Base-by-base conservation (phyloP, 2,888 invertebrate species). In the Philhelius pedissequus region DNA sequence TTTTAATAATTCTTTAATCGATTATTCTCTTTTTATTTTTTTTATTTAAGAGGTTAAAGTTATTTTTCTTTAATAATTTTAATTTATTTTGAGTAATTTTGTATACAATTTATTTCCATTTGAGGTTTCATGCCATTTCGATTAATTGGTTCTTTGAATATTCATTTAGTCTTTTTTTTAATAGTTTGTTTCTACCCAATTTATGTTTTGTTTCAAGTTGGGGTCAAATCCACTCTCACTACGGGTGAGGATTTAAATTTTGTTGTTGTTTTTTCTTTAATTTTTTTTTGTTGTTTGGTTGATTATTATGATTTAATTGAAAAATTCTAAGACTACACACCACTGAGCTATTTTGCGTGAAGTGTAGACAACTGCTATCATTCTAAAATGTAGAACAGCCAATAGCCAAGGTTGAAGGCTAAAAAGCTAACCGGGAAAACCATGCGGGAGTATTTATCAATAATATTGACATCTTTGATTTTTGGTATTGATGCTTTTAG, bases 381-480 rank as follows among this genome's bases (percentile, higher is more conserved):
- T 92, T 95, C 95, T 87, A 96, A 93, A 88, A 96, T 94, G 91
- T 98, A 98, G 92, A 98, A 98, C 88, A 96, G 94, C 98, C 98
- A 99, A 92, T 99, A 99, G 88, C 97, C 95, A 45, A 96, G 95
- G 91, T 99, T 99, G 93, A 99, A 99, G 87, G 98, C 93, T 89
- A 98, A 94, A 92, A 99, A 99, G 88, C 98, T 96, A 86, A 99
- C 96, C 0, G 99, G 99, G 91, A 99, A 99, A 86, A 98, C 94
- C 89, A 99, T 95, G 88, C 99, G 94, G 38, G 98, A 98, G 92
- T 98, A 98, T 89, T 98, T 98, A 92, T 99, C 99, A 89, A 99
- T 99, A 87, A 98, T 95, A 92, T 99, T 99, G 82, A 99, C 98
- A 92, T 99, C 98, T 89, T 98, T 96, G 87, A 99, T 98, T 92